phyloP scores from a whole-genome alignment of 1,140 invertebrate species.

The Arion vulgaris region DNA sequence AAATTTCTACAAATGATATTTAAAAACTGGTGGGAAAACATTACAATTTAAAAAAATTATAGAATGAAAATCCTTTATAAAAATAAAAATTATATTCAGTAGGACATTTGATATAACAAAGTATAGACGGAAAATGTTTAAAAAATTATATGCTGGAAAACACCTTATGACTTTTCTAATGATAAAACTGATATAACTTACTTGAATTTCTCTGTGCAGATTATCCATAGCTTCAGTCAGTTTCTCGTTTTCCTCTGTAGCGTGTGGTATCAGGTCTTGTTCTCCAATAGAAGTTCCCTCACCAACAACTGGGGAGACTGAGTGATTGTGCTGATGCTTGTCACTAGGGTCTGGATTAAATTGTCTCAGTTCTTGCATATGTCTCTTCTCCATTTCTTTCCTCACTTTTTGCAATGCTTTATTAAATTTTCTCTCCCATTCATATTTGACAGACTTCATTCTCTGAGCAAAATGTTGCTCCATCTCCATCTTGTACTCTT shows the following conservation, averaged over 20 bases:
- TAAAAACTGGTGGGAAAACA: no score
- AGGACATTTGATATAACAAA: no score
- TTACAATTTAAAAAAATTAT: no score
- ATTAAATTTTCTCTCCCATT: constrained; percentile 62
- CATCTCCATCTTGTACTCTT: constrained; percentile 47
- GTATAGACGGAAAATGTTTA: no score
- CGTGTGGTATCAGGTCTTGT: not conserved
- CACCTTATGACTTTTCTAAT: no score
- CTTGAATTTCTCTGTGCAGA: not conserved
- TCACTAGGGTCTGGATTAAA: not conserved
- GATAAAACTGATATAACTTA: no score
- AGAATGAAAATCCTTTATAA: no score
- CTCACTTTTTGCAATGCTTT: constrained; percentile 60
- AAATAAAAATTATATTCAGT: no score
- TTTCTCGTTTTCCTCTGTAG: not conserved
- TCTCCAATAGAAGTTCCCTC: not conserved
- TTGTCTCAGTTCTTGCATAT: constrained; percentile 36
- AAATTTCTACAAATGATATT: no score
- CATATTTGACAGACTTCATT: constrained; percentile 51
- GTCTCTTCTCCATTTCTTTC: constrained; percentile 51
- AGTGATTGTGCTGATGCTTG: not conserved
- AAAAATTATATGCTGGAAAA: no score
- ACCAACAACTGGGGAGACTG: not conserved
- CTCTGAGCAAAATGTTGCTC: constrained; percentile 54
- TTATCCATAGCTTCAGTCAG: not conserved